A percentile compares a stretch with the other conserved stretches of the same genome.
Evolutionary conservation across 2,888 invertebrate species (phyloP).

Genomic region (Drosophila falleni): DNA sequence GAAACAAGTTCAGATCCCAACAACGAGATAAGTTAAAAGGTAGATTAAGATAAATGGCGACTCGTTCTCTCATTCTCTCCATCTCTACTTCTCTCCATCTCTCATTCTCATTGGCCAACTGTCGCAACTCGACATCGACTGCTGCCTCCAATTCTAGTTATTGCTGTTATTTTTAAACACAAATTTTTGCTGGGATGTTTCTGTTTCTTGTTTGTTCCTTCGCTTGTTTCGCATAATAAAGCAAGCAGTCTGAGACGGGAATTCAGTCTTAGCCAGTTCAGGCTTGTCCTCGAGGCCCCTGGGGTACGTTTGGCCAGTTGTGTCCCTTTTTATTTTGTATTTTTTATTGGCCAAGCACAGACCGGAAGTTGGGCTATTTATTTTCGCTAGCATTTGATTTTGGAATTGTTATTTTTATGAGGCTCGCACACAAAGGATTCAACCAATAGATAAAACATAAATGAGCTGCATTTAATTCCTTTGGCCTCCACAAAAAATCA

Average conservation of each 20-base stretch:
- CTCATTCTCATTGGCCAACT: not conserved
- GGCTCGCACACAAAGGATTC: slow-evolving; percentile 30
- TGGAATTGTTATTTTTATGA: slow-evolving; percentile 69
- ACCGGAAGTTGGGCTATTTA: slow-evolving; percentile 75
- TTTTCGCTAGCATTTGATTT: slow-evolving; percentile 76
- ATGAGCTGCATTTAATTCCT: slow-evolving; percentile 44
- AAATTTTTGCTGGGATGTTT: slow-evolving; percentile 70
- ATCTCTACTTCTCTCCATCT: not conserved
- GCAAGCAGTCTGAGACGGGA: slow-evolving; percentile 52
- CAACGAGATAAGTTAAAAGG: slow-evolving; percentile 82
- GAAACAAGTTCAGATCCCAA: slow-evolving; percentile 64
- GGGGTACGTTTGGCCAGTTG: slow-evolving; percentile 76
- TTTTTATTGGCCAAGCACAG: slow-evolving; percentile 71
- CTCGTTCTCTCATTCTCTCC: slow-evolving; percentile 8
- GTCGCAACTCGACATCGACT: slow-evolving; percentile 5
- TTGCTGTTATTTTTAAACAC: slow-evolving; percentile 74
- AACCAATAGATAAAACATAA: slow-evolving; percentile 56
- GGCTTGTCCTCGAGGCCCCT: slow-evolving; percentile 47
- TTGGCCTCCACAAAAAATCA: not conserved
- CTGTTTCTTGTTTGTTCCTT: slow-evolving; percentile 70
- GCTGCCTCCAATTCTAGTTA: slow-evolving; percentile 25
- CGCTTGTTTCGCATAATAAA: slow-evolving; percentile 80
- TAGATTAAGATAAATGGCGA: slow-evolving; percentile 79
- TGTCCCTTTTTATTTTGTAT: slow-evolving; percentile 60
- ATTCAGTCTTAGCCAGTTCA: slow-evolving; percentile 9